Conservation (phyloP, 2,797 vertebrate genomes). For the Leptodactylus fallax region DNA sequence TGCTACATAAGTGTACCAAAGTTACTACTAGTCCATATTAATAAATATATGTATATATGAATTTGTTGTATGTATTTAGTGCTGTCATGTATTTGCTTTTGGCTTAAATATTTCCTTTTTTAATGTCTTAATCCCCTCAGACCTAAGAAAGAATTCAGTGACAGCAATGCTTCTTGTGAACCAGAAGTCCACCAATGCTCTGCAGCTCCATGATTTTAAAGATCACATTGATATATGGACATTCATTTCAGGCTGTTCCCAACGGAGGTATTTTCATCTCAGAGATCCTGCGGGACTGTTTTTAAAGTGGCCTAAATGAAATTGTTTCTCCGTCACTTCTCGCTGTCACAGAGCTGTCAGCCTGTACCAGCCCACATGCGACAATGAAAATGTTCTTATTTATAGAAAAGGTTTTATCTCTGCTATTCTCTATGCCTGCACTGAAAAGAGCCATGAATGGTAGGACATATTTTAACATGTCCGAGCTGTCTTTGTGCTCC, state of each 20-base stretch:
- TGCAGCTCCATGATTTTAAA: constrained; percentile 70
- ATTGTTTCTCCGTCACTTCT: constrained; percentile 74
- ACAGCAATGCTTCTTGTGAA: not conserved
- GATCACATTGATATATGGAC: constrained; percentile 72
- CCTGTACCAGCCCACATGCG: constrained; percentile 68
- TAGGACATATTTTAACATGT: constrained; percentile 70
- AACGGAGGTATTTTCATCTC: constrained; percentile 70
- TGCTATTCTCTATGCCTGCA: constrained; percentile 67
- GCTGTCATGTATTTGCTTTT: not conserved
- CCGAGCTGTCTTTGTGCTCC: constrained; percentile 68
- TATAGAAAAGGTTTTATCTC: constrained; percentile 68
- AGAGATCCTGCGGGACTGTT: constrained; percentile 69
- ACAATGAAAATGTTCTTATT: constrained; percentile 70
- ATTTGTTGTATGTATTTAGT: not conserved
- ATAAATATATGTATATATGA: not conserved
- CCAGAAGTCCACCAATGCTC: constrained; percentile 59
- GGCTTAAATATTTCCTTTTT: constrained; percentile 25
- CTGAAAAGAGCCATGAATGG: constrained; percentile 67
- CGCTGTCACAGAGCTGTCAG: constrained; percentile 73
- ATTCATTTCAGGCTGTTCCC: constrained; percentile 72
- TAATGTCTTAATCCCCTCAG: constrained; percentile 6
- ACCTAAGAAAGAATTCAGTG: constrained; percentile 13
- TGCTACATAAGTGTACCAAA: not conserved
- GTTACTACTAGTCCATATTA: not conserved
- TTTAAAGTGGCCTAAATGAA: constrained; percentile 73